Conservation (phyloP, 2,797 vertebrate genomes). For the Parauchenoglanis ngamensis region DNA sequence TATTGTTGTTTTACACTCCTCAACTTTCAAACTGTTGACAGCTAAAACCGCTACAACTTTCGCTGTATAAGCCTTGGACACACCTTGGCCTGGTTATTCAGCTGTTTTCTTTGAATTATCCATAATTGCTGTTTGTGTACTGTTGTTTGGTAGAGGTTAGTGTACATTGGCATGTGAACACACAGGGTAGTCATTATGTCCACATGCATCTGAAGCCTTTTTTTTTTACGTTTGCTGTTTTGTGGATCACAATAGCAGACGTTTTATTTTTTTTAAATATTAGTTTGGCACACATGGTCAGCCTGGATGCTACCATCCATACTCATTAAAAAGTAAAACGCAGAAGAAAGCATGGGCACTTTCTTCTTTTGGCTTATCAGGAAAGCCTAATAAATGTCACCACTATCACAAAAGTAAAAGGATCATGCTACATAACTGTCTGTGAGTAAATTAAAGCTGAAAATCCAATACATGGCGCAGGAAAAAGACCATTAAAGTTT, state of each 20-base stretch:
- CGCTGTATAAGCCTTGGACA: neutral
- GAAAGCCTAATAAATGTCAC: conserved; percentile 15
- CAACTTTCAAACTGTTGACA: neutral
- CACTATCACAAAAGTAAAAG: neutral
- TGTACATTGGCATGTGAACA: neutral
- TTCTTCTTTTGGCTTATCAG: neutral
- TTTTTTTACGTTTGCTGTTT: neutral
- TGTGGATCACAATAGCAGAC: conserved; percentile 62
- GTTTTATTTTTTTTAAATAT: conserved; percentile 63
- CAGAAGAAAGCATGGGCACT: conserved; percentile 45
- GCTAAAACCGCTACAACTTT: neutral
- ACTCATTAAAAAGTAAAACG: conserved; percentile 66
- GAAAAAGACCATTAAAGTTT: neutral
- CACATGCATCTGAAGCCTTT: neutral
- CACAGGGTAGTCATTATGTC: conserved; percentile 1
- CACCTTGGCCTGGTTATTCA: neutral
- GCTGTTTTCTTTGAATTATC: neutral
- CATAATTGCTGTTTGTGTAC: conserved; percentile 20
- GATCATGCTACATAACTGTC: neutral
- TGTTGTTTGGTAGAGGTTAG: neutral
- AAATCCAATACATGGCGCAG: neutral
- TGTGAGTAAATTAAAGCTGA: neutral
- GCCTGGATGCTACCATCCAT: conserved; percentile 66
- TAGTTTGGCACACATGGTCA: conserved; percentile 69
- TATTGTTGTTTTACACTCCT: neutral